Percentiles rank a stretch among this genome's conserved stretches.
phyloP scores from a whole-genome alignment of 53 echinoderm and acorn worm species.

The Crossaster papposus region DNA sequence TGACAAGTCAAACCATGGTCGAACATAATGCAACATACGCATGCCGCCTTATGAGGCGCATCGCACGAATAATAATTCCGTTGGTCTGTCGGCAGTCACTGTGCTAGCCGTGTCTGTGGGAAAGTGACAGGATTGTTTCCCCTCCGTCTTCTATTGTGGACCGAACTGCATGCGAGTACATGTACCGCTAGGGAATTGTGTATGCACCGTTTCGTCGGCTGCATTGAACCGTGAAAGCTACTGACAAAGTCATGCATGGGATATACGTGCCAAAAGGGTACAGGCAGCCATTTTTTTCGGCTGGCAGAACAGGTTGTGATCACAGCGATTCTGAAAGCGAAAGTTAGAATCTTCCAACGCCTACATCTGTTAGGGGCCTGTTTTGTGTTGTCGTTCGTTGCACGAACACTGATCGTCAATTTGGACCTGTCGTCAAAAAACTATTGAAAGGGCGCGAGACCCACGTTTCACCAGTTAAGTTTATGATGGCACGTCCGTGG shows the following conservation, averaged over 20 bases:
- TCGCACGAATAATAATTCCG: neutral
- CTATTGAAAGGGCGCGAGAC: neutral
- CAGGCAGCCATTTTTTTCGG: constrained; percentile 21
- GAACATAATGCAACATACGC: neutral
- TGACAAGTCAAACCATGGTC: neutral
- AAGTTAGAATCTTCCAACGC: neutral
- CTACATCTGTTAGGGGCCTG: neutral
- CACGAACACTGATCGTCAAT: neutral
- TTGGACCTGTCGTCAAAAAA: neutral
- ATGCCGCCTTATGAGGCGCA: neutral
- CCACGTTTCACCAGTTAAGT: neutral
- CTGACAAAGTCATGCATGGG: neutral
- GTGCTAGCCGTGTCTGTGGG: constrained; percentile 33
- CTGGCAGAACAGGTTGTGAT: neutral
- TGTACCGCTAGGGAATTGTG: neutral
- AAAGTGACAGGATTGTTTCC: constrained; percentile 22
- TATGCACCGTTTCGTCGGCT: neutral
- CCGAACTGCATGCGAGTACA: neutral
- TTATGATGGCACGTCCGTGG: neutral
- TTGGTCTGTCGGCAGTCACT: neutral
- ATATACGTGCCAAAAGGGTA: neutral
- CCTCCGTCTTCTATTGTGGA: constrained; percentile 26
- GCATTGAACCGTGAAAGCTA: constrained; percentile 35
- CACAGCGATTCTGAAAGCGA: neutral
- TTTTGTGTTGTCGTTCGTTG: neutral